Conservation (phyloP, 2,888 invertebrate genomes). For the Oithona nana region DNA sequence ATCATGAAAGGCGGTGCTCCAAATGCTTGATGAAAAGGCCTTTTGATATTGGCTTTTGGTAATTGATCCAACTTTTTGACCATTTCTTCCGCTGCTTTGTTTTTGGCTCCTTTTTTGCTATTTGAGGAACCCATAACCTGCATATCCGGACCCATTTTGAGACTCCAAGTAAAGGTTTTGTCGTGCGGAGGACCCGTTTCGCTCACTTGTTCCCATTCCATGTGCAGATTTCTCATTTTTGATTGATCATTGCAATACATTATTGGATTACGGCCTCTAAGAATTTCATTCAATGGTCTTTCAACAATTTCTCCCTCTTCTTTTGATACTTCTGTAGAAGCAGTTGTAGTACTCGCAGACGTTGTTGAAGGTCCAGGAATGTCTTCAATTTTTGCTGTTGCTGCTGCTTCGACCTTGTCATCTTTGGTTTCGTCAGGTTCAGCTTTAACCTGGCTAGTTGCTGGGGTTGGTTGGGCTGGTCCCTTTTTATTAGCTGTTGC, state of each 20-base stretch:
- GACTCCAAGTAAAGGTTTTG: slow-evolving; percentile 9
- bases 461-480: not conserved
- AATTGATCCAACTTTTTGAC: slow-evolving; percentile 5
- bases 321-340: not conserved
- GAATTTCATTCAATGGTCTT: not conserved
- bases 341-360: not conserved
- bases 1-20: not conserved
- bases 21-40: slow-evolving; percentile 2
- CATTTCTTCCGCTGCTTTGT: slow-evolving; percentile 15
- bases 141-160: slow-evolving; percentile 11
- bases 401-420: not conserved
- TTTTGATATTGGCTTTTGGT: not conserved
- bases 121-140: not conserved
- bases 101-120: slow-evolving; percentile 9
- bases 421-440: not conserved
- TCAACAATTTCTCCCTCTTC: not conserved
- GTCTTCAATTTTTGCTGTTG: not conserved
- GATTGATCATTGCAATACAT: slow-evolving; percentile 11
- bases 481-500: not conserved
- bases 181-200: slow-evolving; percentile 8
- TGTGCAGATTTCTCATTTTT: slow-evolving; percentile 1
- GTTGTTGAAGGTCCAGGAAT: not conserved
- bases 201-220: slow-evolving; percentile 13
- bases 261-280: slow-evolving; percentile 9
- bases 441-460: not conserved